phyloP scores from a whole-genome alignment of 1,140 invertebrate genomes.

The Apis dorsata region DNA sequence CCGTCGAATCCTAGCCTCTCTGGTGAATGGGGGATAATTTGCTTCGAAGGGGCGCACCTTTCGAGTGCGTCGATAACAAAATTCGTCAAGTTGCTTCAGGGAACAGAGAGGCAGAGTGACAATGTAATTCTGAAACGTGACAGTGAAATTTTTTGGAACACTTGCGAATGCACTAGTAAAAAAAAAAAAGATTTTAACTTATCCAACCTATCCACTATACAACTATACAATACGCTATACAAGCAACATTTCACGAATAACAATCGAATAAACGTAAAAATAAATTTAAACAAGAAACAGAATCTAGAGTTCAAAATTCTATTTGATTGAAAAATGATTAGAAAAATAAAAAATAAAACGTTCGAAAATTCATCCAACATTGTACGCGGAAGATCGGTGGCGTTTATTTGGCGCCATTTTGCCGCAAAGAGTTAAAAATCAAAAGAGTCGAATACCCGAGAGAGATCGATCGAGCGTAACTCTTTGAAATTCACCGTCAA shows the following conservation, averaged over 20 bases:
- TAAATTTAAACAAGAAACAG: no score
- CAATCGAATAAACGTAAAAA: no score
- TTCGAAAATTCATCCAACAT: background rate
- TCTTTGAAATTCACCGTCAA: background rate
- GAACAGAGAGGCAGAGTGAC: background rate
- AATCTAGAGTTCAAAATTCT: no score
- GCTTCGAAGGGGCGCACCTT: slow-evolving; percentile 16
- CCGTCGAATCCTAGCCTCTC: background rate
- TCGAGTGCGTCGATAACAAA: slow-evolving; percentile 24
- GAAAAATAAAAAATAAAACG: no score
- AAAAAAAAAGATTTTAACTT: no score
- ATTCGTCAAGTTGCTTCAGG: slow-evolving; percentile 2
- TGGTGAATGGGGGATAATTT: slow-evolving; percentile 14
- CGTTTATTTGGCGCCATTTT: background rate
- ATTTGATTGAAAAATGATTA: no score
- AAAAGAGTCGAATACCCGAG: background rate
- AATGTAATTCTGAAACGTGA: no score
- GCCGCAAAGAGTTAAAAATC: background rate
- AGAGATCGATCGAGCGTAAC: background rate
- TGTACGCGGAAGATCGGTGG: background rate
- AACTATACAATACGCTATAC: no score
- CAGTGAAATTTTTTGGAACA: no score
- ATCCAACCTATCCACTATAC: no score
- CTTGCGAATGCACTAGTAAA: no score
- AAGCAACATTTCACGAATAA: no score